Base-by-base conservation (phyloP, 2,113 vertebrate species). In the Laterallus jamaicensis region DNA sequence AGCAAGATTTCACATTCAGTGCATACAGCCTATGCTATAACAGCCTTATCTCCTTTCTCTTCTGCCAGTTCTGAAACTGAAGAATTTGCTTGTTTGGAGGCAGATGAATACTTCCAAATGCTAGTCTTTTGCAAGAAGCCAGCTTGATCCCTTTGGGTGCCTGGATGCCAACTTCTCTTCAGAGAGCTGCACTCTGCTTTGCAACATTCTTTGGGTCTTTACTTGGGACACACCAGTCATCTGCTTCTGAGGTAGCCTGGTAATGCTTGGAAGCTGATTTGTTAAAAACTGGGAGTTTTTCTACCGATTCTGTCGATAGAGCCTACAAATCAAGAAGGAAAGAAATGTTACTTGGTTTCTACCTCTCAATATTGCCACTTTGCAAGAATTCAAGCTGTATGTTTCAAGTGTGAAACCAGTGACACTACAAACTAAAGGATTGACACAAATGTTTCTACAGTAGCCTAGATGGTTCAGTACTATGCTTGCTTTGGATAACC, bases 281-380 rank as follows among this genome's bases (percentile, higher is more conserved):
- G 97, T 99, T 99, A 97, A 99, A 99, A 92, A 99, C 99, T 1
- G 99, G 99, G 44, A 99, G 98, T 88, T 99, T 99, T 96, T 99
- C 99, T 93, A 99, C 37, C 2, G 99, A 99, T 56, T 99, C 99
- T 22, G 99, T 98, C 66, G 99, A 99, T 90, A 99, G 94, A 12
- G 99, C 99, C 99, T 99, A 70, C 52, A 35, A 37, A 54, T 18
- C 2, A 64, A 88, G 17, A 52, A 85, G 35, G 10, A 50, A 73
- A 59, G 44, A n/a, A 86, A 29, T 10, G 39, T 92, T 82, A 94
- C 28, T 63, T 75, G 8, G 20, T 67, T 93, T 76, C 24, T 26
- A 15, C 14, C 26, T 87, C 35, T 71, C 39, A 68, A 0, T 59
- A 92, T 73, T 19, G 5, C 12, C 32, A 49, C 28, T 63, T n/a